Base-by-base conservation (phyloP, 2,888 invertebrate genomes). In the Callyntrura sp. region DNA sequence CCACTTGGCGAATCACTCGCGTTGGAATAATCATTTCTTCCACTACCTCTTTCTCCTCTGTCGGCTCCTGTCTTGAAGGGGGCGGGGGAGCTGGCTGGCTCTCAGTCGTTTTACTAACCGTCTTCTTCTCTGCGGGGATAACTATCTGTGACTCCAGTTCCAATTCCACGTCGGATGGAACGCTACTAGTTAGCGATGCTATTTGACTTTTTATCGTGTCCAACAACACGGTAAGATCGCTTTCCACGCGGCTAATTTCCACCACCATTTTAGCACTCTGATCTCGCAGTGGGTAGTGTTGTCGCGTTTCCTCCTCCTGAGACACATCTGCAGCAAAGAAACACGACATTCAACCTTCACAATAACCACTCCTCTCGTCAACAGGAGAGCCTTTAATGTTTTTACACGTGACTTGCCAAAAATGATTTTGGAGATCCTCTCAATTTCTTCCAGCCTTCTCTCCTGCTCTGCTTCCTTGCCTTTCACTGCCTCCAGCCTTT, bases 381-480 rank as follows among this genome's bases (percentile, higher is more conserved):
- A 5, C 51, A 23, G n/a, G 6, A 35, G 2, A 35, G 3, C 35
- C 2, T 6, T 2, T 35, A 2, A 35, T 35, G 1, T 17, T 51
- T 48, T 78, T 23, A 1, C 12, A 6, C 17, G 23, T 3, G 25
- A 55, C 45, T 78, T 87, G 91, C 91, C 91, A 82, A 92, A 92
- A 17, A 92, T 70, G 1, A 91, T 84, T 12, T 88, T 55, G 11
- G 92, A 83, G 48, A 92, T 92, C 28, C 90, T 62, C 20, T 91
- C 89, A 76, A 92, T 92, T 62, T 91, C 91, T n/a, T 48, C 55
- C 14, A 92, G 82, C 28, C 91, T 70, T 2, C 45, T 17, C 81
- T 92, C 92, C 55, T 92, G 92, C 17, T 89, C 89, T 0, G 17
- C 78, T 62, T 92, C 92, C 45, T 87, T 82, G 0, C 4, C 17